A percentile compares a stretch with the other conserved stretches of the same genome.
Conservation (phyloP, 2,113 vertebrate genomes). For the Phalacrocorax carbo region DNA sequence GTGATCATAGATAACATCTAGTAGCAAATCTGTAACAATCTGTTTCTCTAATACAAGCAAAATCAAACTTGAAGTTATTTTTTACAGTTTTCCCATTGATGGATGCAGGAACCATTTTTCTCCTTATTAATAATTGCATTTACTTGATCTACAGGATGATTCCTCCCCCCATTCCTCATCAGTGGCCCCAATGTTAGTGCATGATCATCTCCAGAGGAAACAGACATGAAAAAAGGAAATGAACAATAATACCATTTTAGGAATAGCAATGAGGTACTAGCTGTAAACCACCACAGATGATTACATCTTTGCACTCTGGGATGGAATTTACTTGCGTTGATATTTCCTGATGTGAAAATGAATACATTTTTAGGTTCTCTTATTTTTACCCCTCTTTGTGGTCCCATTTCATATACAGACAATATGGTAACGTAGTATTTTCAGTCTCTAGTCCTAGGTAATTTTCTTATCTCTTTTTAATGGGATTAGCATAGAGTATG, state of each 20-base stretch:
- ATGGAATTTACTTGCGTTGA: neutral
- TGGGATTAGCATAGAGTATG: neutral
- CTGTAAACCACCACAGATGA: neutral
- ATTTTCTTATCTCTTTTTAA: neutral
- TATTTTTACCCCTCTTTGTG: neutral
- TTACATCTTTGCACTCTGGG: neutral
- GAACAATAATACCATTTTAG: neutral
- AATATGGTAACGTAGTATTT: slow-evolving; percentile 24
- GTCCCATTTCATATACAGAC: slow-evolving; percentile 12
- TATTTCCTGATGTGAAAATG: slow-evolving; percentile 8
- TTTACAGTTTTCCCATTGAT: neutral
- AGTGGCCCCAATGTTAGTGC: neutral
- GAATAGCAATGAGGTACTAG: neutral
- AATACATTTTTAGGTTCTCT: neutral
- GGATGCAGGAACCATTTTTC: neutral
- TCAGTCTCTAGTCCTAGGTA: neutral
- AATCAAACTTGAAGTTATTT: neutral
- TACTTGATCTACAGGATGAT: neutral
- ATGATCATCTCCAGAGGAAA: neutral
- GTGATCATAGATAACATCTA: neutral
- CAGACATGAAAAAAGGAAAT: neutral
- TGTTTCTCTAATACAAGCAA: neutral
- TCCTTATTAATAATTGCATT: neutral
- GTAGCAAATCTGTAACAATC: neutral
- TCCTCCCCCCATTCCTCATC: neutral